Evolutionary conservation across 2,888 invertebrate species (phyloP).

Genomic region (Erebia ligea): DNA sequence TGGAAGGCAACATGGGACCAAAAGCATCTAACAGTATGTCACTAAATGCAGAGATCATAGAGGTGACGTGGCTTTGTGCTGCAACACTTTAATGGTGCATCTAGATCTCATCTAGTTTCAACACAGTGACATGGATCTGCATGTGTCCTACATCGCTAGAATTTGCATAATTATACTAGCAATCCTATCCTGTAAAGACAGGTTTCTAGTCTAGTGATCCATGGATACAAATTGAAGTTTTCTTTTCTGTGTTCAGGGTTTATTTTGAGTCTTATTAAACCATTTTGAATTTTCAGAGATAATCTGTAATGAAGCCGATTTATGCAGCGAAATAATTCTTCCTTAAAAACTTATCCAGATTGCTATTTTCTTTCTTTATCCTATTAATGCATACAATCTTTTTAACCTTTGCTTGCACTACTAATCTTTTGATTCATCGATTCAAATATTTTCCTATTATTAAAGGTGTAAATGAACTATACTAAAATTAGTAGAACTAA

Average conservation of each 20-base stretch:
- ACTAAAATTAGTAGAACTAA: background rate
- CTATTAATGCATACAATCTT: too few relatives aligned
- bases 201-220: background rate
- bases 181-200: background rate
- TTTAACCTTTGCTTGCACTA: too few relatives aligned
- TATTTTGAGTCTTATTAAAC: too few relatives aligned
- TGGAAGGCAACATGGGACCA: background rate
- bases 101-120: slow-evolving; percentile 49
- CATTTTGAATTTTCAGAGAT: too few relatives aligned
- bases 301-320: too few relatives aligned
- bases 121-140: slow-evolving; percentile 46
- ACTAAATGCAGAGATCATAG: slow-evolving; percentile 48
- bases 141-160: slow-evolving; percentile 36
- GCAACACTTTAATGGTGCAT: slow-evolving; percentile 63
- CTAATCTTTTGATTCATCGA: background rate
- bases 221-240: background rate
- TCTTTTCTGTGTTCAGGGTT: too few relatives aligned
- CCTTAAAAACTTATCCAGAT: too few relatives aligned
- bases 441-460: background rate
- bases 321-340: too few relatives aligned
- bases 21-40: background rate
- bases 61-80: slow-evolving; percentile 60
- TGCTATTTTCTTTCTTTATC: too few relatives aligned
- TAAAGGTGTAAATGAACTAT: background rate
- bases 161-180: slow-evolving; percentile 18